These are phyloP conservation scores for Mycalesis mineus DNA, from an alignment of 2,888 invertebrate species.

Conservation along the genomic window DNA sequence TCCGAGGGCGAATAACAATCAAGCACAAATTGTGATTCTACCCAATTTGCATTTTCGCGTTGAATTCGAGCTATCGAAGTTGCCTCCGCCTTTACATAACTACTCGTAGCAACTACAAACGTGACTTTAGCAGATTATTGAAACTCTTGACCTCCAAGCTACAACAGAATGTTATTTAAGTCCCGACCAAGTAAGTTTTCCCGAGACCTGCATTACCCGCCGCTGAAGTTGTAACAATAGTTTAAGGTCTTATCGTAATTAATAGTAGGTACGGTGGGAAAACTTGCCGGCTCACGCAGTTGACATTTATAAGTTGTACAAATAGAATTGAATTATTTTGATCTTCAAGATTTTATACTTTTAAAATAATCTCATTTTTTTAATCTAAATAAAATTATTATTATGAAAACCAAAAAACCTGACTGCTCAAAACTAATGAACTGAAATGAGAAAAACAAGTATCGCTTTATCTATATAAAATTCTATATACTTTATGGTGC, in stretches of 20 bases:
- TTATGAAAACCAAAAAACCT: too few relatives aligned
- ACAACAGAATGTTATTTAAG: slow-evolving; percentile 12
- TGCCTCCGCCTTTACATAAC: slow-evolving; percentile 5
- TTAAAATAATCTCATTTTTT: too few relatives aligned
- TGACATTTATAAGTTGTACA: too few relatives aligned
- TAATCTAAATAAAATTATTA: too few relatives aligned
- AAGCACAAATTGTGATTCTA: slow-evolving; percentile 68
- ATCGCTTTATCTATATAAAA: too few relatives aligned
- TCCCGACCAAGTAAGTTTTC: slow-evolving; percentile 8
- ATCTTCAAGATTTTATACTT: too few relatives aligned
- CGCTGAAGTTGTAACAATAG: slow-evolving; percentile 3
- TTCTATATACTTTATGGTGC: too few relatives aligned
- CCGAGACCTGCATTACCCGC: neutral
- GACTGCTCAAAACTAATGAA: too few relatives aligned
- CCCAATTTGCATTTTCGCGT: slow-evolving; percentile 30
- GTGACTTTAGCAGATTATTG: slow-evolving; percentile 13
- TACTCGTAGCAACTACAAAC: slow-evolving; percentile 6
- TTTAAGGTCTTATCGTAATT: slow-evolving; percentile 3
- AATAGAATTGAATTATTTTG: too few relatives aligned
- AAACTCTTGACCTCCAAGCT: slow-evolving; percentile 11
- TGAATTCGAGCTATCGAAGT: slow-evolving; percentile 8
- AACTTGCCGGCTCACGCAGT: neutral
- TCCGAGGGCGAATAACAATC: slow-evolving; percentile 55
- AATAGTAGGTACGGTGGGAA: neutral
- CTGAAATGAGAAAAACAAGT: too few relatives aligned